Base-by-base conservation (phyloP, 2,797 vertebrate species). In the Furcifer pardalis region DNA sequence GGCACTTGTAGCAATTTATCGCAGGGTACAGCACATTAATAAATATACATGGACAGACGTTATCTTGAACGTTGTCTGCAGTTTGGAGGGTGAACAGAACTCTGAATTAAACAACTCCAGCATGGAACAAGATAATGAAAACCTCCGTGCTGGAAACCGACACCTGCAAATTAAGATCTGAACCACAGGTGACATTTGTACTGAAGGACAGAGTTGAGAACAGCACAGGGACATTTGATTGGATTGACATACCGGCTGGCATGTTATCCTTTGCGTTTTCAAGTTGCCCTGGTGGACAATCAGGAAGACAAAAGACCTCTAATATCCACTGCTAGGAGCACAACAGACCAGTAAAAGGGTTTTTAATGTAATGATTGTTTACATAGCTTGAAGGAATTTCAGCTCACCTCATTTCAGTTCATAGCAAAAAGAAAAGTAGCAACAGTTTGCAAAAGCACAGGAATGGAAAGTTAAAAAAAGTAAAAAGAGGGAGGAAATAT, bases 61-160 rank as follows among this genome's bases (percentile, higher is more conserved):
- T 76, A 83, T 77, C 63, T 83, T 85, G 17, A 79, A 73, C 23
- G 35, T 32, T 56, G 13, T 72, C 62, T 66, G 19, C 32, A 42
- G 32, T 40, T 56, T 44, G n/a, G 68, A 80, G 25, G 44, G 59
- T 68, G 78, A 52, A 27, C 44, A 35, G 30, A 19, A 65, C 62
- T 74, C 35, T 21, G 63, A 83, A 59, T 79, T 65, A 79, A 56
- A 74, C 3, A 35, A 42, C 30, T 66, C 60, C 23, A 59, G 30
- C 3, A 25, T 73, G 46, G 42, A 10, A 74, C 44, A 66, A 32
- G 71, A n/a, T 66, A 79, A 84, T 79, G 46, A 80, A 66, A 13
- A 13, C 59, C 21, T 56, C 44, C 6, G 19, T n/a, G 44, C 5
- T 56, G 17, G 7, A 37, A 66, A 65, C 13, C 56, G 21, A 65